A percentile compares a stretch with the other conserved stretches of the same genome.
phyloP scores from a whole-genome alignment of 64 coral and sea anemone genomes.

The Anthopleura sola region DNA sequence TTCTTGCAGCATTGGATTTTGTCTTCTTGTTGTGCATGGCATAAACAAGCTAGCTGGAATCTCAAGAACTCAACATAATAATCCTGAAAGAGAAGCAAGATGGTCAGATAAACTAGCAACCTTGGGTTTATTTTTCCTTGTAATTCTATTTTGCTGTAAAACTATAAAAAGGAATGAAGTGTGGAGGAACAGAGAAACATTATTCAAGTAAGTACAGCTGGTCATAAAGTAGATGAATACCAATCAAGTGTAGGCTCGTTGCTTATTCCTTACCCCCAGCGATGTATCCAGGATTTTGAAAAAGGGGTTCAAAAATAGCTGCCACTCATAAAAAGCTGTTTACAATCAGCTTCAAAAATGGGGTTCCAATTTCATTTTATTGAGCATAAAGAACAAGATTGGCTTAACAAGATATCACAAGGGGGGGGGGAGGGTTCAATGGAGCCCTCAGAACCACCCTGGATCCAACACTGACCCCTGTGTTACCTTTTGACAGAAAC shows the following conservation, averaged over 20 bases:
- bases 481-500: neutral
- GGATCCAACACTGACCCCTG: neutral
- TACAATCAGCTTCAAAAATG: too few species aligned
- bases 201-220: slow-evolving; percentile 66
- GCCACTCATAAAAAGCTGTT: too few species aligned
- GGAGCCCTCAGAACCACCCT: too few species aligned
- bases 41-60: slow-evolving; percentile 50
- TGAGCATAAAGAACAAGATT: too few species aligned
- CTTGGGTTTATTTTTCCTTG: slow-evolving; percentile 29
- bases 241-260: too few species aligned
- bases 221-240: too few species aligned
- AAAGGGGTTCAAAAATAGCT: too few species aligned
- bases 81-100: neutral
- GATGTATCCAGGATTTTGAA: too few species aligned
- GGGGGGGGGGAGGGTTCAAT: too few species aligned
- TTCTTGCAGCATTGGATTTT: slow-evolving; percentile 77
- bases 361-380: too few species aligned
- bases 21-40: slow-evolving; percentile 61
- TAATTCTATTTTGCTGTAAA: slow-evolving; percentile 79
- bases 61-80: neutral
- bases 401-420: too few species aligned
- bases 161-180: slow-evolving; percentile 57
- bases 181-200: slow-evolving; percentile 78
- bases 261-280: too few species aligned
- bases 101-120: slow-evolving; percentile 5